phyloP scores from a whole-genome alignment of 1,140 invertebrate species.

The Caenorhabditis tropicalis region DNA sequence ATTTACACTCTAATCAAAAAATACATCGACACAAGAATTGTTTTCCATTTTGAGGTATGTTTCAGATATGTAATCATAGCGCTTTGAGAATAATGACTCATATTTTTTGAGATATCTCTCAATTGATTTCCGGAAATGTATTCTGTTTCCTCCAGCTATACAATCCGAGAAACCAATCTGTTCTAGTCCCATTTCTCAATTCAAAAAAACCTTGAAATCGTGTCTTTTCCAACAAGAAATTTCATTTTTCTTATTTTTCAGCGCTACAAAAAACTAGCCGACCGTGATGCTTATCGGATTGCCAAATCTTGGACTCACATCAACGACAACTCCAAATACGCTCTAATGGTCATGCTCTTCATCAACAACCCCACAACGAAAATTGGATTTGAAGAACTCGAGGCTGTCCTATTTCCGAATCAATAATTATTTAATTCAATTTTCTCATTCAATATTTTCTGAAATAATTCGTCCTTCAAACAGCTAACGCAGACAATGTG shows the following conservation, averaged over 20 bases:
- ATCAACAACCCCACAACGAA: neutral
- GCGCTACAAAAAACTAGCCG: neutral
- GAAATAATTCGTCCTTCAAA: too few relatives aligned
- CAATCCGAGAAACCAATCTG: too few relatives aligned
- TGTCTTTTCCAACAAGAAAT: neutral
- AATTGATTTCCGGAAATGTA: too few relatives aligned
- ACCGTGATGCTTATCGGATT: neutral
- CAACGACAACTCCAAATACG: neutral
- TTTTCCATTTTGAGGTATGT: conserved; percentile 1
- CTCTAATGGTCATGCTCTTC: conserved; percentile 6
- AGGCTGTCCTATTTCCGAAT: neutral
- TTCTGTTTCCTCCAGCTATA: too few relatives aligned
- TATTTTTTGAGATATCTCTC: too few relatives aligned
- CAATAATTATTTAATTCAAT: too few relatives aligned
- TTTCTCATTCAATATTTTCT: too few relatives aligned
- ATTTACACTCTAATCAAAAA: neutral
- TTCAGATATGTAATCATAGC: too few relatives aligned
- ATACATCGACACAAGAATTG: conserved; percentile 2
- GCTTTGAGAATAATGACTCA: too few relatives aligned
- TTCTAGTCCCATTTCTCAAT: too few relatives aligned
- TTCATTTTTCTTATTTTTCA: neutral
- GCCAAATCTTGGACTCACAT: neutral
- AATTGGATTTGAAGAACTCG: neutral
- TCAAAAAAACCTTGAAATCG: too few relatives aligned
- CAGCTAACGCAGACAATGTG: too few relatives aligned